Base-by-base conservation (phyloP, 2,888 invertebrate species). In the Phania funesta region DNA sequence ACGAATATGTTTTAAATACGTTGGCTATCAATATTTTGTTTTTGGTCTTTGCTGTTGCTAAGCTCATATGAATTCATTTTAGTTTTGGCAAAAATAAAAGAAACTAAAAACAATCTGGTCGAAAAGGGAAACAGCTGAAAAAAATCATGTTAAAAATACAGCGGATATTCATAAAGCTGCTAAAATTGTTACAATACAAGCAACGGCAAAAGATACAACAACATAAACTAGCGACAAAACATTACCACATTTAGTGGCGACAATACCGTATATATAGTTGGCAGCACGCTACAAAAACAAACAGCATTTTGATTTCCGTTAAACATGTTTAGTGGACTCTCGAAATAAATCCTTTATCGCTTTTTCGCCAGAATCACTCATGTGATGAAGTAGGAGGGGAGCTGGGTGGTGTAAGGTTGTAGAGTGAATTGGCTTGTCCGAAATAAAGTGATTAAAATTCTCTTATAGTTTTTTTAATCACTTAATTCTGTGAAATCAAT, bases 121-220 rank as follows among this genome's bases (percentile, higher is more conserved):
- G 20, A 48, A 56, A 77, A 60, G 41, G 44, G 32, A 80, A 82
- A 76, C 62, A 29, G n/a, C 13, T 56, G 46, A 48, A 80, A 77
- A 16, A 22, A 58, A 35, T 22, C 13, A 16, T 7, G 67, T 24
- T 50, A 35, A 50, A 70, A 80, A 56, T 46, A 46, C 22, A 56
- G 74, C 60, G 73, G 44, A 85, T 83, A 83, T 78, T 79, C 80
- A 84, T 81, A 82, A 80, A 85, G 85, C 81, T 85, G 82, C 85
- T 85, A 85, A 78, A 84, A 83, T 82, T 73, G 85, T 48, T 82
- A 85, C 81, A 85, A 84, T 80, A 80, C 50, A 67, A 62, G 85
- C 41, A 70, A 35, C 24, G 75, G 46, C 62, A 58, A 48, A 76
- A 83, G 80, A 83, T 83, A 83, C 82, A 58, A 16, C 16, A 64